Base-by-base conservation (phyloP, 1,140 invertebrate species). In the Drosophila watanabei region DNA sequence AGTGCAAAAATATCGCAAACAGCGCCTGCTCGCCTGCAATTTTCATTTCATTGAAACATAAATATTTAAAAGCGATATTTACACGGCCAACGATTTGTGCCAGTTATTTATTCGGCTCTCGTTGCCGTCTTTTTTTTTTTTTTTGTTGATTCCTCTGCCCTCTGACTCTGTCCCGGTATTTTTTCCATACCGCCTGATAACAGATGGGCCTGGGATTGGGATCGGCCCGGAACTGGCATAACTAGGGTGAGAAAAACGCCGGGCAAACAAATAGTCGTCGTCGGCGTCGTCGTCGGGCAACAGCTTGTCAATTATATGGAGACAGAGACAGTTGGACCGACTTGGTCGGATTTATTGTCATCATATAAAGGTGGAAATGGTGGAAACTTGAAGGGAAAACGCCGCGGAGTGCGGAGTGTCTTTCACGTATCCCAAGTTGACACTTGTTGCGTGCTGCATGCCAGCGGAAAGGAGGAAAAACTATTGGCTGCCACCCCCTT, bases 221-320 rank as follows among this genome's bases (percentile, higher is more conserved):
- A 48, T 66, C 51, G 77, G 60, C 64, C 59, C 64, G 76, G 60
- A 85, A 79, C 80, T 66, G 69, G 37, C 54, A 68, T 66, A 89
- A 86, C 86, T 86, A 89, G 86, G 86, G 86, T 89, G 86, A 85
- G 86, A 89, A 89, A 89, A 89, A 89, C 82, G 73, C 58, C 86
- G 79, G 68, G 56, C 82, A 90, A 86, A 82, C 86, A 89, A 89
- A 90, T 68, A 82, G 73, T 81, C 71, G 57, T 41, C 45, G 35
- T 18, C 37, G 33, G 20, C 41, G 45, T 37, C 45, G 46, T 28
- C 51, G 51, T 52, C 11, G 30, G 73, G 49, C 33, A 73, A 71
- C 68, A 77, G 77, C 75, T 70, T 77, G 73, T 81, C 65, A 72
- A 71, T 72, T 82, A 79, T 79, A 64, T 64, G 33, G 59, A 54